Base-by-base conservation (phyloP, 2,113 vertebrate species). In the Furnarius figulus region DNA sequence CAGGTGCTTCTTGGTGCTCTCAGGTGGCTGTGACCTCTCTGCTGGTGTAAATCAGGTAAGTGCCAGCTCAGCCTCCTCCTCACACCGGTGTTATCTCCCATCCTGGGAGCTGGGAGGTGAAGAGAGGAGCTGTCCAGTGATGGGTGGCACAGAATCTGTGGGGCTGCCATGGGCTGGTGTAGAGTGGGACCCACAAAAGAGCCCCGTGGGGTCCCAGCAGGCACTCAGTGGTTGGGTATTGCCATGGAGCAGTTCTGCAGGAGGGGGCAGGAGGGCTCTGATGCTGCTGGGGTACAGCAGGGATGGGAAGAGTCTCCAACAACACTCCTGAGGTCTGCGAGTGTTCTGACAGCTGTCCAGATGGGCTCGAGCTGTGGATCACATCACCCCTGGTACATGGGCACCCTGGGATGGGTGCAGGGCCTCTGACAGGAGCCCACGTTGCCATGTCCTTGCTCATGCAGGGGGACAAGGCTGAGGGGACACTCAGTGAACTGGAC, bases 401-500 rank as follows among this genome's bases (percentile, higher is more conserved):
- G 44, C 44, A 46, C 18, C 31, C 31, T 33, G 53, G 53, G 37
- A 15, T 6, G 10, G 37, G 10, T 46, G 33, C 49, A 65, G 44
- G 52, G 15, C 40, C 40, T 42, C 40, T 42, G 40, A 19, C 58
- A 59, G 40, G n/a, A 65, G 8, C 39, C 39, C 52, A 1, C 21
- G 15, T 18, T 0, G 40, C 0, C 42, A 9, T 0, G 0, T 68
- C 31, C 33, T 14, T 9, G 4, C 40, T 80, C 42, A 2, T 37
- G 46, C 1, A 2, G 25, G 25, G 76, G 37, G 44, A 23, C 14
- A 31, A 22, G 16, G 25, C 1, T 47, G 46, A 42, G 46, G 46
- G 17, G 33, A 14, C 58, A 12, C 14, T 22, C 27, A 14, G 35
- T 27, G 50, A 10, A 6, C 40, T 31, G 40, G 46, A 72, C 59